Conservation (phyloP, 2,797 vertebrate genomes). For the Platyrinchus mystaceus region DNA sequence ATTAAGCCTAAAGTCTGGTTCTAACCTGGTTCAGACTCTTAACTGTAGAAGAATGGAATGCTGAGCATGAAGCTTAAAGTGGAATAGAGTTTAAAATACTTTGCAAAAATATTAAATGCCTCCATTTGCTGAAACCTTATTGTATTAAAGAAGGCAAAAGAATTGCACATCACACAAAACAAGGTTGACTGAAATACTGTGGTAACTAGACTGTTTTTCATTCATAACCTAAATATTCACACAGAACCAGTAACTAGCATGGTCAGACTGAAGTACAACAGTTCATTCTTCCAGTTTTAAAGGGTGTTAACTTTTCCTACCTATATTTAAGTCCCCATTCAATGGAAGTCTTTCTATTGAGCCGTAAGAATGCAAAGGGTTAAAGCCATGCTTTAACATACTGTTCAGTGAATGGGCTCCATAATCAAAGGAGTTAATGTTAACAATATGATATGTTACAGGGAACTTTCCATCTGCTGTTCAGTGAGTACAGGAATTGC, state of each 20-base stretch:
- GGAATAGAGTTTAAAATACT: background rate
- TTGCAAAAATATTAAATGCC: background rate
- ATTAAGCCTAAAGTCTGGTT: background rate
- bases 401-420: background rate
- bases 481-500: background rate
- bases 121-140: background rate
- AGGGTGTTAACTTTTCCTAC: background rate
- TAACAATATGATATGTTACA: background rate
- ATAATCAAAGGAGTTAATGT: background rate
- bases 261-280: background rate
- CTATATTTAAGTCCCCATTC: background rate
- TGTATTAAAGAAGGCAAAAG: constrained; percentile 2
- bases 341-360: background rate
- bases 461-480: background rate
- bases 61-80: background rate
- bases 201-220: background rate
- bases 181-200: background rate
- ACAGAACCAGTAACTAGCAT: background rate
- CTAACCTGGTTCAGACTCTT: background rate
- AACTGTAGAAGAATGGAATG: background rate
- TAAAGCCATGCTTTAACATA: background rate
- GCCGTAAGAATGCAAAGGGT: background rate
- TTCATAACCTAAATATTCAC: background rate
- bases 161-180: background rate
- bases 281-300: background rate